Conservation (phyloP, 2,113 vertebrate genomes). For the Meleagris gallopavo region DNA sequence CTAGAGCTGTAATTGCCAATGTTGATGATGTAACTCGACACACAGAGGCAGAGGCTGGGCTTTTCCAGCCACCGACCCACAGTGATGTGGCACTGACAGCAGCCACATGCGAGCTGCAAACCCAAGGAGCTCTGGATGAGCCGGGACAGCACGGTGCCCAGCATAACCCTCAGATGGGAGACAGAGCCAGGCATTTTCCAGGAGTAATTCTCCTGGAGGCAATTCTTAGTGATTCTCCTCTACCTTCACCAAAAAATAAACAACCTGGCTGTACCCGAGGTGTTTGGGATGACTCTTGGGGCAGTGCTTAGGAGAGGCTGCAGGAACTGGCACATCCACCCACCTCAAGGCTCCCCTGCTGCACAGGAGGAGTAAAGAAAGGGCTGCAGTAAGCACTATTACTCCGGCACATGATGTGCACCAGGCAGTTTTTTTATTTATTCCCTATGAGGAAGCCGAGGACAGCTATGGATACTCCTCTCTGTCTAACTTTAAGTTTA, state of each 20-base stretch:
- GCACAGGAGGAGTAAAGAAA: not conserved
- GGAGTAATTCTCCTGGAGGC: not conserved
- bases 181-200: not conserved
- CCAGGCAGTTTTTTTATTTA: not conserved
- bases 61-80: not conserved
- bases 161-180: not conserved
- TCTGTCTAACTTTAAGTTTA: not conserved
- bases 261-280: not conserved
- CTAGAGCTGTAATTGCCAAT: not conserved
- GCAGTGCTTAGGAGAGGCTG: not conserved
- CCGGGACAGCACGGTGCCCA: not conserved
- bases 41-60: not conserved
- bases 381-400: not conserved
- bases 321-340: not conserved
- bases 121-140: rapidly evolving
- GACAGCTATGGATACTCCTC: not conserved
- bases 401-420: not conserved
- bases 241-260: not conserved
- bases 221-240: not conserved
- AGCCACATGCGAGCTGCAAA: rapidly evolving
- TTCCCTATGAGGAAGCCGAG: not conserved
- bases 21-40: not conserved
- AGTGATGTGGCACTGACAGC: not conserved
- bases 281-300: not conserved
- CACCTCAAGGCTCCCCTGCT: rapidly evolving